A percentile compares a stretch with the other conserved stretches of the same genome.
Conservation (phyloP, 1,140 invertebrate genomes). For the Acromyrmex charruanus region DNA sequence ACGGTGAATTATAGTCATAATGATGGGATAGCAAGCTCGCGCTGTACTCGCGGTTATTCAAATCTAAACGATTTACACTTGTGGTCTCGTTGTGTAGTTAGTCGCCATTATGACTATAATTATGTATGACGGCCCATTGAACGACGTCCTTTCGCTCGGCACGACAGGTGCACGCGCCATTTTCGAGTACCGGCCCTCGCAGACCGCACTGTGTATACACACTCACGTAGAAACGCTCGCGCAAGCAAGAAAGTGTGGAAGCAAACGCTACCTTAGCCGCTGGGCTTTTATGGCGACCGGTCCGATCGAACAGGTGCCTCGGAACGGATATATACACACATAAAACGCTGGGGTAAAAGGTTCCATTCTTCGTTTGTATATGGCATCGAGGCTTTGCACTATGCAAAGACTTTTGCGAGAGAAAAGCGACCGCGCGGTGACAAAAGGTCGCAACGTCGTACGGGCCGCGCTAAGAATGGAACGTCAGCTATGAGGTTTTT, state of each 20-base stretch:
- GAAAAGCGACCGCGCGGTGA: constrained; percentile 59
- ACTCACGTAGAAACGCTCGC: constrained; percentile 39
- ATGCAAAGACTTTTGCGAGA: constrained; percentile 66
- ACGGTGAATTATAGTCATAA: constrained; percentile 1
- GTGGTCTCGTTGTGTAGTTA: constrained; percentile 39
- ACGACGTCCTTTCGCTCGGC: constrained; percentile 66
- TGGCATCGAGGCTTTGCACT: constrained; percentile 38
- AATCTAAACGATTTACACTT: constrained; percentile 40
- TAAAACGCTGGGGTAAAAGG: constrained; percentile 68
- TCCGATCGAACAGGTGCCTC: constrained; percentile 81
- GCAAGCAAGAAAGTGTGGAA: constrained; percentile 76
- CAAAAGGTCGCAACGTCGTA: constrained; percentile 67
- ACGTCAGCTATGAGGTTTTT: constrained; percentile 29
- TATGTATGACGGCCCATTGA: constrained; percentile 49
- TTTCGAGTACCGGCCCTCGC: constrained; percentile 72
- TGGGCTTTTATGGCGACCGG: constrained; percentile 78
- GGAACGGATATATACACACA: constrained; percentile 49
- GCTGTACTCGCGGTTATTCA: neutral
- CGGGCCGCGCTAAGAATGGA: neutral
- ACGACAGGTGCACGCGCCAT: constrained; percentile 76
- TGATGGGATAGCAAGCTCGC: neutral
- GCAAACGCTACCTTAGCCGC: constrained; percentile 76
- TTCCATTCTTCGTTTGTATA: constrained; percentile 74
- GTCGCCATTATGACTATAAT: constrained; percentile 39
- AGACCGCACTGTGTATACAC: constrained; percentile 39